Evolutionary conservation across 2,888 invertebrate genomes (phyloP).

Genomic region (Pseudococcus jackbeardsleyi): DNA sequence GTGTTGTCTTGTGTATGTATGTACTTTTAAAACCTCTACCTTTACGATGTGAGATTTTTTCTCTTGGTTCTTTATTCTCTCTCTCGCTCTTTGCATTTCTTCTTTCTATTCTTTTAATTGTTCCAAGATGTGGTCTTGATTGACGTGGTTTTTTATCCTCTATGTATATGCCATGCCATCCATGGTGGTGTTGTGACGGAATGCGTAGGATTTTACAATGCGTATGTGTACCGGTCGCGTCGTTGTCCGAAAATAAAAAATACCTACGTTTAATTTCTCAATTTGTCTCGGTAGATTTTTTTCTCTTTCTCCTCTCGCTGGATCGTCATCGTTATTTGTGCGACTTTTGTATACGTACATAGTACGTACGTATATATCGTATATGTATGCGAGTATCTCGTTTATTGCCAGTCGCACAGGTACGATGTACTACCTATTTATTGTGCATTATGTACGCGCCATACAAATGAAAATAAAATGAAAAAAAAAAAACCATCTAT

Average conservation of each 20-base stretch:
- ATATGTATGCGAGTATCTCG: neutral
- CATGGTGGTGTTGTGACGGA: constrained; percentile 22
- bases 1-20: neutral
- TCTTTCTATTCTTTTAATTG: constrained; percentile 24
- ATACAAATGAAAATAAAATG: neutral
- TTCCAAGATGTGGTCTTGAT: constrained; percentile 38
- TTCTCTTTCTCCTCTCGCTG: neutral
- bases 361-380: neutral
- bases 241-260: constrained; percentile 25
- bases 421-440: neutral
- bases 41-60: constrained; percentile 1
- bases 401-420: neutral
- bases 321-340: neutral
- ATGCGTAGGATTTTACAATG: constrained; percentile 31
- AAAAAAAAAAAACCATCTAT: neutral
- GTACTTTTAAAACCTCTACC: neutral
- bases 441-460: neutral
- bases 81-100: constrained; percentile 27
- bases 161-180: neutral
- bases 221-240: neutral
- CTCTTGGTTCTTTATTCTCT: neutral
- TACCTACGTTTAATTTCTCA: constrained; percentile 33
- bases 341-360: neutral
- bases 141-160: constrained; percentile 30
- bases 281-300: constrained; percentile 3